These are phyloP conservation scores for Microctenopoma steveboyesi DNA, from an alignment of 2,797 vertebrate species.

Conservation along the genomic window DNA sequence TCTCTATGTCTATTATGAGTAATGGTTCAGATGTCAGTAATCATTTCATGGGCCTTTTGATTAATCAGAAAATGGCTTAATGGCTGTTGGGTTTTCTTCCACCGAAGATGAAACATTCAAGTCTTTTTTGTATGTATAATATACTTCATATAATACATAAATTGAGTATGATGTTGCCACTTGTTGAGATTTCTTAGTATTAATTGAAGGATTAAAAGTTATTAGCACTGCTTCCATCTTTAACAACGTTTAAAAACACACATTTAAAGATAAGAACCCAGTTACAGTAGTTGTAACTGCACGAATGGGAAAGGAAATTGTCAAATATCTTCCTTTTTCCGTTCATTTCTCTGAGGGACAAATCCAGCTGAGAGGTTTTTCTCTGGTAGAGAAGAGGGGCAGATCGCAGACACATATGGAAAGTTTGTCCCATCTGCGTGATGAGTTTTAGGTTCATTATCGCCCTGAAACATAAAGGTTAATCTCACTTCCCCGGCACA, in stretches of 20 bases:
- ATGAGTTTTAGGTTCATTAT: slow-evolving; percentile 10
- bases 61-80: no score
- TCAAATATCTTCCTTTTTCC: not conserved
- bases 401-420: slow-evolving; percentile 34
- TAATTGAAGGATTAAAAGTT: not conserved
- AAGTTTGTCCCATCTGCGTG: slow-evolving; percentile 50
- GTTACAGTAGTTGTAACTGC: not conserved
- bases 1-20: no score
- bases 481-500: slow-evolving; percentile 58
- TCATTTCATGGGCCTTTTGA: no score
- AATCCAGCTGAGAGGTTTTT: slow-evolving; percentile 38
- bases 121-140: no score
- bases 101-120: no score
- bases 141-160: no score
- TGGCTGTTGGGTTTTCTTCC: no score
- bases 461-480: slow-evolving; percentile 30
- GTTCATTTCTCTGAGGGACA: slow-evolving; percentile 25
- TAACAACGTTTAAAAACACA: not conserved
- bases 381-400: slow-evolving; percentile 58
- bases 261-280: not conserved
- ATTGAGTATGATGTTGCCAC: no score
- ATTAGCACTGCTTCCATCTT: not conserved
- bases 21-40: no score
- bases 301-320: slow-evolving; percentile 18
- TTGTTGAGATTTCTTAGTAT: no score